phyloP scores from a whole-genome alignment of 2,113 vertebrate species.

The Puntigrus tetrazona region DNA sequence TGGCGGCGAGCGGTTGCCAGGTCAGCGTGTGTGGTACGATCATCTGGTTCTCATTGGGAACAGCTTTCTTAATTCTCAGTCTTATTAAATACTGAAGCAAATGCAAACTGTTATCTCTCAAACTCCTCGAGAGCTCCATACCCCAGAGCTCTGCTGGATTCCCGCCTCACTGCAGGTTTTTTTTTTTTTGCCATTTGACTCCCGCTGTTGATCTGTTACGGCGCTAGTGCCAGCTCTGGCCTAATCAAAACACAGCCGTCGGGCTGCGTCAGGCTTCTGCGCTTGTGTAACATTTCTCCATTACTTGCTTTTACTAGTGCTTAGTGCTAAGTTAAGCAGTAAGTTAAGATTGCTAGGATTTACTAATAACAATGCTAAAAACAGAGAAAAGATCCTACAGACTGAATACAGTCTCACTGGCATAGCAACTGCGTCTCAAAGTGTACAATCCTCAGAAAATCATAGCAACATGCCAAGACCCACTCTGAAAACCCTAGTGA shows the following conservation, averaged over 20 bases:
- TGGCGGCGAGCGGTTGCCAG: constrained; percentile 61
- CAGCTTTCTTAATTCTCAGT: constrained; percentile 64
- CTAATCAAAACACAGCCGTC: neutral
- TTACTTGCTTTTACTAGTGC: too few relatives aligned
- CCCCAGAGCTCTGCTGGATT: constrained; percentile 7
- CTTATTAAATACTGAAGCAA: constrained; percentile 72
- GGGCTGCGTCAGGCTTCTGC: too few relatives aligned
- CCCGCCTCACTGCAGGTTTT: neutral
- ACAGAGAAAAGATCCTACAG: neutral
- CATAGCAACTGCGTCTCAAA: too few relatives aligned
- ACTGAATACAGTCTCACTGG: too few relatives aligned
- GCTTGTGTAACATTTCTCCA: neutral
- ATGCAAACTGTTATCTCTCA: constrained; percentile 69
- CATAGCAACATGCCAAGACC: too few relatives aligned
- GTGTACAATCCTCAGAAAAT: too few relatives aligned
- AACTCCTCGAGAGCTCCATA: constrained; percentile 31
- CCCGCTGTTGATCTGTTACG: neutral
- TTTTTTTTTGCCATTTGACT: neutral
- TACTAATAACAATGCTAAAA: neutral
- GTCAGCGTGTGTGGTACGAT: constrained; percentile 74
- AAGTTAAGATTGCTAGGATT: too few relatives aligned
- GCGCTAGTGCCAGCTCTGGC: neutral
- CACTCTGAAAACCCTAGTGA: too few relatives aligned
- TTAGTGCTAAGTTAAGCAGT: too few relatives aligned
- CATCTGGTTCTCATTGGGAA: constrained; percentile 74